Evolutionary conservation across 1,140 invertebrate genomes (phyloP).

Genomic region (Ceratosolen fusciceps): DNA sequence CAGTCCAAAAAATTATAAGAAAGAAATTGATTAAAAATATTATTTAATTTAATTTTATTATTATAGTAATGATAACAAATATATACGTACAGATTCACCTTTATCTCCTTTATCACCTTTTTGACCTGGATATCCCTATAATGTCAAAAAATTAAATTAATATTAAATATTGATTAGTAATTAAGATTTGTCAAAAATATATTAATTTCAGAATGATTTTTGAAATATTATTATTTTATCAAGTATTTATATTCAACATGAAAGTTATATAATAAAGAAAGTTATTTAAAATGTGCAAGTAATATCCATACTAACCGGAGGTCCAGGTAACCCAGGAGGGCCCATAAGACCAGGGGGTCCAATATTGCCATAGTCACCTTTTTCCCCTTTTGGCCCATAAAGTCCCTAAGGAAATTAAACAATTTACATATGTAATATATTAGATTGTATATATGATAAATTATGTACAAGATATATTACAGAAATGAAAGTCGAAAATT

Average conservation of each 20-base stretch:
- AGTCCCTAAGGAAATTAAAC: constrained; percentile 74
- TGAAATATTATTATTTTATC: no score
- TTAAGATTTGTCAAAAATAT: not conserved
- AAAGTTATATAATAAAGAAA: no score
- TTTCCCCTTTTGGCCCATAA: constrained; percentile 88
- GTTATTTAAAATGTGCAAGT: no score
- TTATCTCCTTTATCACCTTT: constrained; percentile 93
- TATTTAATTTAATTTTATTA: not conserved
- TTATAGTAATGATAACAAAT: not conserved
- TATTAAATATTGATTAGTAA: not conserved
- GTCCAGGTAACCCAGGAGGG: constrained; percentile 87
- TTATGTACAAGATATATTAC: not conserved
- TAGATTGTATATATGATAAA: not conserved
- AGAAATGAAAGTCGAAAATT: no score
- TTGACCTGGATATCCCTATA: constrained; percentile 87
- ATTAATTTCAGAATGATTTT: no score
- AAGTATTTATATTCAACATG: no score
- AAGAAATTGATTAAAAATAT: constrained; percentile 51
- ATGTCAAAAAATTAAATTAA: not conserved
- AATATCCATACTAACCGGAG: constrained; percentile 73
- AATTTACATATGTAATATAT: not conserved
- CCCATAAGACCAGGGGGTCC: constrained; percentile 89
- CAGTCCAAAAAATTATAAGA: constrained; percentile 61
- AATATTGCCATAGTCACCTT: constrained; percentile 92
- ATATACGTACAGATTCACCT: constrained; percentile 87